Evolutionary conservation across 1,140 invertebrate species (phyloP).

Genomic region (Chionoecetes opilio): DNA sequence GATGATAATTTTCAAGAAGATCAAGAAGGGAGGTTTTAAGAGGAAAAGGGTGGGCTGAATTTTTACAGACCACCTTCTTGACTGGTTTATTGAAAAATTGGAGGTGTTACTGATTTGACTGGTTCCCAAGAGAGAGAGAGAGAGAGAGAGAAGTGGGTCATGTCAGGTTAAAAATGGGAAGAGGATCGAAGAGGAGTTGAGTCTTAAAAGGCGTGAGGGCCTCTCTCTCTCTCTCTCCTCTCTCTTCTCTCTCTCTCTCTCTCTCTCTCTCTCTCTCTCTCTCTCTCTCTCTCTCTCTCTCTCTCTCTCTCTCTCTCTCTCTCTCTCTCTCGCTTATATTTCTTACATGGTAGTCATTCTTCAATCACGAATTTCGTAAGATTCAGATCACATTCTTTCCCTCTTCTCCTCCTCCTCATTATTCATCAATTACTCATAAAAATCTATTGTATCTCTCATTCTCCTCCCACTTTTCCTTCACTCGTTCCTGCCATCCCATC

Average conservation of each 20-base stretch:
- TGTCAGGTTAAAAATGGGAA: constrained; percentile 5
- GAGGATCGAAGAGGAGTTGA: constrained; percentile 16
- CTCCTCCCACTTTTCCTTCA: neutral
- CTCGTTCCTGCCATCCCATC: neutral
- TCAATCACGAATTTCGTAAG: neutral
- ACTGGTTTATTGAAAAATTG: too few relatives aligned
- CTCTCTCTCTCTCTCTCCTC: neutral
- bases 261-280: constrained; percentile 22
- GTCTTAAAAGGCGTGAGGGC: neutral
- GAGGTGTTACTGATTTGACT: too few relatives aligned
- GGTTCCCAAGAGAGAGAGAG: too few relatives aligned
- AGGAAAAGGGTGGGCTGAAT: too few relatives aligned
- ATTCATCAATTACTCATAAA: too few relatives aligned
- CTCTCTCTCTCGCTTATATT: neutral
- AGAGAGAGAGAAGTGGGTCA: neutral
- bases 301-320: neutral
- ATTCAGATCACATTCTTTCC: too few relatives aligned
- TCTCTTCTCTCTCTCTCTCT: constrained; percentile 13
- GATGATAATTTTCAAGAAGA: too few relatives aligned
- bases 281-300: constrained; percentile 1
- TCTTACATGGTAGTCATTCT: neutral
- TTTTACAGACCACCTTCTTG: too few relatives aligned
- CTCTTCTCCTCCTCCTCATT: too few relatives aligned
- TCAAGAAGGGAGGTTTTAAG: too few relatives aligned
- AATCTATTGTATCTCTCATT: neutral